A percentile compares a stretch with the other conserved stretches of the same genome.
phyloP scores from a whole-genome alignment of 2,888 invertebrate genomes.

The Griposia aprilina region DNA sequence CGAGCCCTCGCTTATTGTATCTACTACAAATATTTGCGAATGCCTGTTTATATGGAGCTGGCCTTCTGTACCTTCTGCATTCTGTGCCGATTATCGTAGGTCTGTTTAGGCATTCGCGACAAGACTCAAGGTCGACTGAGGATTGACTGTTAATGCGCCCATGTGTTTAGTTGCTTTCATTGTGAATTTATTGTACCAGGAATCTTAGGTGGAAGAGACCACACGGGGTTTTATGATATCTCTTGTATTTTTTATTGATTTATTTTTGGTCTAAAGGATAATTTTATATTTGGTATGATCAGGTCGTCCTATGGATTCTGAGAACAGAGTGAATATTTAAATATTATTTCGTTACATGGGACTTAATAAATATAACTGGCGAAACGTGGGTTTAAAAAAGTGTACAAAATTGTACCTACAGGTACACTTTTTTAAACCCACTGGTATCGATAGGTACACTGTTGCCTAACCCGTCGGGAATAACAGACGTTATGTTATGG shows the following conservation, averaged over 20 bases:
- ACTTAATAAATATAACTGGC: background rate
- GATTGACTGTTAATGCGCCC: slow-evolving; percentile 79
- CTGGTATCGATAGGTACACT: background rate
- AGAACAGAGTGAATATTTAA: background rate
- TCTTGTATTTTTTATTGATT: background rate
- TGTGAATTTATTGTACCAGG: slow-evolving; percentile 37
- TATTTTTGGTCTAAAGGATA: background rate
- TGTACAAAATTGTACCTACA: no score
- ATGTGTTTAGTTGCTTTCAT: slow-evolving; percentile 54
- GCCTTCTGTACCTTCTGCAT: slow-evolving; percentile 11
- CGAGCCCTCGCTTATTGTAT: background rate
- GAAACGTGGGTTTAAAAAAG: background rate
- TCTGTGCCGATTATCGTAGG: slow-evolving; percentile 72
- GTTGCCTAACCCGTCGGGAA: background rate
- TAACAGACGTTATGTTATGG: background rate
- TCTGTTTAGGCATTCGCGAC: slow-evolving; percentile 85
- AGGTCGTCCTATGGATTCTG: background rate
- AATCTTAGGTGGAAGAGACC: slow-evolving; percentile 19
- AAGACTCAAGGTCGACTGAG: slow-evolving; percentile 80
- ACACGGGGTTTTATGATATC: slow-evolving; percentile 1
- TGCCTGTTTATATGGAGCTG: background rate
- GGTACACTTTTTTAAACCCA: no score
- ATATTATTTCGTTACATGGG: background rate
- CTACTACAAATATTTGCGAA: background rate
- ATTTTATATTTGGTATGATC: background rate